Conservation (phyloP, 2,797 vertebrate genomes). For the Rousettus madagascariensis region DNA sequence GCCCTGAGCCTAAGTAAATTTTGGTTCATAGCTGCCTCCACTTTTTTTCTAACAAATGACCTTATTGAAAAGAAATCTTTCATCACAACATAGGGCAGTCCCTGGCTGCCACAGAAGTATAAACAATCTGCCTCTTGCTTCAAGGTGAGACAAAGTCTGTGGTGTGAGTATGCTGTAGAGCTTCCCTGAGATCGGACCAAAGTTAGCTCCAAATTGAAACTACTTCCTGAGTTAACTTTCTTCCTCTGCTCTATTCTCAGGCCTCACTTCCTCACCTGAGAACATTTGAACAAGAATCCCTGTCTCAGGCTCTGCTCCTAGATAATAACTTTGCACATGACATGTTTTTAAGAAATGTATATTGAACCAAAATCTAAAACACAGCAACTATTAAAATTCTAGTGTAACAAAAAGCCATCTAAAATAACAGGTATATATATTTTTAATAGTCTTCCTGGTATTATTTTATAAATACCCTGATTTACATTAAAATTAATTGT, state of each 20-base stretch:
- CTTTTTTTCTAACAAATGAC: neutral
- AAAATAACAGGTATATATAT: neutral
- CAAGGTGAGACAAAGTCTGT: neutral
- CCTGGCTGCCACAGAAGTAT: neutral
- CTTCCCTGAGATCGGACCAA: neutral
- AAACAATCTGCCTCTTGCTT: neutral
- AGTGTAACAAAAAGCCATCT: conserved; percentile 22
- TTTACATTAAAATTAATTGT: conserved; percentile 1
- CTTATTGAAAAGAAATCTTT: neutral
- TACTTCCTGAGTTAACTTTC: neutral
- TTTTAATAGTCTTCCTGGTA: neutral
- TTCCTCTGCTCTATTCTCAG: neutral
- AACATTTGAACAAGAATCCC: neutral
- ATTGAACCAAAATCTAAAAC: neutral
- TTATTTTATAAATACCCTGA: conserved; percentile 29
- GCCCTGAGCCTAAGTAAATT: too few relatives aligned
- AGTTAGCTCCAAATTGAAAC: neutral
- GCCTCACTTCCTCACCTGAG: neutral
- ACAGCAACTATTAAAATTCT: neutral
- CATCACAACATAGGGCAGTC: neutral
- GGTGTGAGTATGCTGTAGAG: neutral
- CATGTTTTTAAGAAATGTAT: neutral
- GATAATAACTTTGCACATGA: neutral
- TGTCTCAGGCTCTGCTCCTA: neutral
- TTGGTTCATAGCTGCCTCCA: neutral